These are phyloP conservation scores for Drosophila tsacasi DNA, from an alignment of 1,140 invertebrate genomes.

Conservation along the genomic window DNA sequence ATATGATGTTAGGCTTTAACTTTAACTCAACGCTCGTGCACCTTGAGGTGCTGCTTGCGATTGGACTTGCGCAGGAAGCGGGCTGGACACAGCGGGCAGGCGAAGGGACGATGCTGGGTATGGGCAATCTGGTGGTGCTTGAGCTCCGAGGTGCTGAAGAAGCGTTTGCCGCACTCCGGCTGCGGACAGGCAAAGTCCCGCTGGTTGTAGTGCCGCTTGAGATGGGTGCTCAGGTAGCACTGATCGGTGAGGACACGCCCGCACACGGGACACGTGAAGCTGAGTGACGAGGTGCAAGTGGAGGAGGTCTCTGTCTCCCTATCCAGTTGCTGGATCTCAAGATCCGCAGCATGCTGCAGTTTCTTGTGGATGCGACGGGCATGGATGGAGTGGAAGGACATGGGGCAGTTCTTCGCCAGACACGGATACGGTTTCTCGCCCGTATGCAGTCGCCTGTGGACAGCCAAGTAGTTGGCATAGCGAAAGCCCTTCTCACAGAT, in stretches of 20 bases:
- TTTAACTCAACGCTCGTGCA: constrained; percentile 91
- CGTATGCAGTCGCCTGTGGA: constrained; percentile 91
- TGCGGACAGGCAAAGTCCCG: constrained; percentile 59
- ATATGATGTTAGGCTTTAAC: background rate
- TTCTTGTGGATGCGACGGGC: constrained; percentile 68
- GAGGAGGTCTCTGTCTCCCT: too few species aligned
- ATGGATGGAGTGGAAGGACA: constrained; percentile 71
- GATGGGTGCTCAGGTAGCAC: constrained; percentile 71
- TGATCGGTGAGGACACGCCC: constrained; percentile 64
- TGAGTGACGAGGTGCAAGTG: constrained; percentile 23
- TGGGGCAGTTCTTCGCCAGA: constrained; percentile 19
- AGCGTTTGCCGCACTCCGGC: constrained; percentile 60
- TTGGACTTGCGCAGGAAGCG: constrained; percentile 94
- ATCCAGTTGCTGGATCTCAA: background rate
- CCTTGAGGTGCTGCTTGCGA: constrained; percentile 92
- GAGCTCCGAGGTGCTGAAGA: constrained; percentile 73
- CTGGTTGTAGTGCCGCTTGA: constrained; percentile 74
- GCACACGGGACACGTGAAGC: constrained; percentile 70
- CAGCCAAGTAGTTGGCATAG: constrained; percentile 85
- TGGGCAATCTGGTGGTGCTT: constrained; percentile 89
- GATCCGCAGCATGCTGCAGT: constrained; percentile 37
- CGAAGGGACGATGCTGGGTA: constrained; percentile 91
- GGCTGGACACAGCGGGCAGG: constrained; percentile 90
- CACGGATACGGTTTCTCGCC: constrained; percentile 90
- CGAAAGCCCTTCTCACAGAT: constrained; percentile 87